These are phyloP conservation scores for Marcusenius ussheri DNA, from an alignment of 2,113 vertebrate species.

Conservation along the genomic window DNA sequence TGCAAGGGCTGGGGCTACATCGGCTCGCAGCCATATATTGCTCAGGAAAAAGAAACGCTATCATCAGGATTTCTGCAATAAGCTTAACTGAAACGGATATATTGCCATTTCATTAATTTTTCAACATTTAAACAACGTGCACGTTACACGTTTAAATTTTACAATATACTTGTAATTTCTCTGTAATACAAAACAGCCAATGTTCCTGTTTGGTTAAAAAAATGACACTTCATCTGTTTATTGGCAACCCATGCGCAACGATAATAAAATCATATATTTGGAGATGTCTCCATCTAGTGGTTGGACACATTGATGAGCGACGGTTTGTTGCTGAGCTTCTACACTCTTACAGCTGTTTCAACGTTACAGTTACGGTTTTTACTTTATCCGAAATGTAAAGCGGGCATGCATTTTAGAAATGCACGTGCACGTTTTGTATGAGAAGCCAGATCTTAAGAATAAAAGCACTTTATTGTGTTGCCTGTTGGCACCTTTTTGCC, in stretches of 20 bases:
- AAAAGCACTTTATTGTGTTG: background rate
- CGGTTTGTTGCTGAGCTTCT: background rate
- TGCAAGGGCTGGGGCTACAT: background rate
- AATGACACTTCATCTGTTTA: background rate
- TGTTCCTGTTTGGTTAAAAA: background rate
- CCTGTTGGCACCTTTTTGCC: too few relatives aligned
- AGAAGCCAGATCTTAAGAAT: background rate
- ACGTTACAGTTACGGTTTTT: background rate
- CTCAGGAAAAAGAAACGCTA: background rate
- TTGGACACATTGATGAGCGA: background rate
- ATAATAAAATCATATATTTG: constrained; percentile 1
- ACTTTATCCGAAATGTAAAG: background rate
- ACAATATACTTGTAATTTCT: background rate
- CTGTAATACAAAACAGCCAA: background rate
- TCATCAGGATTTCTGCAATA: background rate
- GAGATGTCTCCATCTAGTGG: constrained; percentile 53
- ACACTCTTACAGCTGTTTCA: background rate
- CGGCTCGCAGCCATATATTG: background rate
- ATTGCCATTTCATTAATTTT: background rate
- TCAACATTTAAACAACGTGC: background rate
- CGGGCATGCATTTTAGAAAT: background rate
- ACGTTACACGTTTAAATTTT: background rate
- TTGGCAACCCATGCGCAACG: background rate
- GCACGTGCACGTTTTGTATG: background rate
- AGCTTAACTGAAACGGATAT: background rate